Evolutionary conservation across 2,797 vertebrate species (phyloP).

Genomic region (Anniella stebbinsi): DNA sequence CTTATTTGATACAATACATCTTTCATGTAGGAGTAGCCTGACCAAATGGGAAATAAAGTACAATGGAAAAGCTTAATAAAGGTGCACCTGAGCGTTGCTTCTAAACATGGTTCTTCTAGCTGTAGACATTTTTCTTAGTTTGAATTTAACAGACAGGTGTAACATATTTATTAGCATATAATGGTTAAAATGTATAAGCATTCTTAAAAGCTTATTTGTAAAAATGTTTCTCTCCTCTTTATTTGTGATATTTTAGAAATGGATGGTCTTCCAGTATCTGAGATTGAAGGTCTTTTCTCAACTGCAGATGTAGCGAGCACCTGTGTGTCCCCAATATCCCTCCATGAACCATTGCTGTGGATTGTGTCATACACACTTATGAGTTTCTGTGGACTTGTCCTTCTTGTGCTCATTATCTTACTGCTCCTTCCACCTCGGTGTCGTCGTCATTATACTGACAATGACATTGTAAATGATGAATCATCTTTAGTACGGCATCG

Average conservation of each 20-base stretch:
- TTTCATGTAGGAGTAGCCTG: not conserved
- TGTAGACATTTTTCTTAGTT: not conserved
- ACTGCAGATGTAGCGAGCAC: slow-evolving; percentile 85
- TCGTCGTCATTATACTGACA: slow-evolving; percentile 63
- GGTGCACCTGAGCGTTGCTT: too few species aligned
- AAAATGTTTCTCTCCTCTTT: not conserved
- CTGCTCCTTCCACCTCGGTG: slow-evolving; percentile 84
- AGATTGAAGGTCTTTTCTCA: slow-evolving; percentile 91
- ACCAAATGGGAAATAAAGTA: not conserved
- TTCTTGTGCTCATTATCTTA: slow-evolving; percentile 86
- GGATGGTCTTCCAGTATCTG: slow-evolving; percentile 82
- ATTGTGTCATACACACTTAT: slow-evolving; percentile 91
- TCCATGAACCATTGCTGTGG: slow-evolving; percentile 89
- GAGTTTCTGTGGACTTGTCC: slow-evolving; percentile 87
- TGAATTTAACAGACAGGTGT: not conserved
- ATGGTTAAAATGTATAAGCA: not conserved
- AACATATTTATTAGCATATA: not conserved
- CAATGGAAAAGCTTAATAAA: not conserved
- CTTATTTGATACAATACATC: not conserved
- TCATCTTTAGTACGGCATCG: slow-evolving; percentile 94
- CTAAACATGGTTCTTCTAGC: not conserved
- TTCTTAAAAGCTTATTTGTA: slow-evolving; percentile 19
- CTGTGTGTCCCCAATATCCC: slow-evolving; percentile 79
- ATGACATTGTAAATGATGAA: slow-evolving; percentile 90
- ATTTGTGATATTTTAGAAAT: slow-evolving; percentile 78